phyloP scores from a whole-genome alignment of 2,113 vertebrate species.

The Zosterops lateralis region DNA sequence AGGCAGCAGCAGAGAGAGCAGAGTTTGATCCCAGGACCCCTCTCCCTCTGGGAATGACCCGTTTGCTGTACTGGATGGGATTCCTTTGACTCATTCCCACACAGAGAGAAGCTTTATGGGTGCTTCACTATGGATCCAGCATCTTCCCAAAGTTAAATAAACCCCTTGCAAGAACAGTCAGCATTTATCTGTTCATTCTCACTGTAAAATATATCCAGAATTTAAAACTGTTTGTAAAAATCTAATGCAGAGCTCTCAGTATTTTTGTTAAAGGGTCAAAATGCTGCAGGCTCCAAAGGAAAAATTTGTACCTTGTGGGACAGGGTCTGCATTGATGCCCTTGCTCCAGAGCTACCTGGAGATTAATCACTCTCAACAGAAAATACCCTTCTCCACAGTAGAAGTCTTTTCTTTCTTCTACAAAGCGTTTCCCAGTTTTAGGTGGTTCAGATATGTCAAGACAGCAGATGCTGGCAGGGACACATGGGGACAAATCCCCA shows the following conservation, averaged over 20 bases:
- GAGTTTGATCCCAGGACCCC: not conserved
- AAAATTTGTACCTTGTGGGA: accelerated
- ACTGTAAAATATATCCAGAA: not conserved
- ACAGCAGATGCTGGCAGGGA: not conserved
- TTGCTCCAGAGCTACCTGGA: not conserved
- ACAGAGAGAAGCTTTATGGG: not conserved
- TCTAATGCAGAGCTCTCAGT: accelerated
- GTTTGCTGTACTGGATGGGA: not conserved
- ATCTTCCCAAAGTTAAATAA: not conserved
- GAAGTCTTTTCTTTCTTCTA: not conserved
- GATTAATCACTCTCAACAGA: not conserved
- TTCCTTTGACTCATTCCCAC: not conserved
- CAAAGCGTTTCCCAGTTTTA: not conserved
- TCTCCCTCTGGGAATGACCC: not conserved
- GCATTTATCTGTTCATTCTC: accelerated
- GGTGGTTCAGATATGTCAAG: not conserved
- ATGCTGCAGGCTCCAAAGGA: not conserved
- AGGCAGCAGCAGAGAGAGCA: not conserved
- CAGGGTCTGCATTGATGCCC: not conserved
- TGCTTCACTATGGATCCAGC: not conserved
- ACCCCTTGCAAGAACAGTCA: not conserved
- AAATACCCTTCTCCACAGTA: not conserved
- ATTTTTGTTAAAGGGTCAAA: not conserved
- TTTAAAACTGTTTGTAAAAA: not conserved
- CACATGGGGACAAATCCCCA: not conserved